phyloP scores from a whole-genome alignment of 2,113 vertebrate species.

The Mesocricetus auratus region DNA sequence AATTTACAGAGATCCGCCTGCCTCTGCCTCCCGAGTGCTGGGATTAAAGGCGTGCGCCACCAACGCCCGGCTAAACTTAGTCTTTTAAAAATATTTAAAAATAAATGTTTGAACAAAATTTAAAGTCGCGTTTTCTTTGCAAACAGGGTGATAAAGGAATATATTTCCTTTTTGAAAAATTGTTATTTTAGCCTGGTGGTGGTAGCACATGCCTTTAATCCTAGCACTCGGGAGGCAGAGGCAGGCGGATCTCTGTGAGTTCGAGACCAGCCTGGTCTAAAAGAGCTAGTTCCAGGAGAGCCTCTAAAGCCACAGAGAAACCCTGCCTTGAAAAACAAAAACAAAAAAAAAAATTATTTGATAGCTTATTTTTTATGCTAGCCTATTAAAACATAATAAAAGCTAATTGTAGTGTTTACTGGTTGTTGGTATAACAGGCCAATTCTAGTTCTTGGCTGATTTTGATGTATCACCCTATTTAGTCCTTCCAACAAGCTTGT shows the following conservation, averaged over 20 bases:
- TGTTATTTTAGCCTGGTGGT: too few relatives aligned
- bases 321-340: too few relatives aligned
- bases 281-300: too few relatives aligned
- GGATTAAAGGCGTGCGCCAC: too few relatives aligned
- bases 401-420: constrained; percentile 31
- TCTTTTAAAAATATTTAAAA: constrained; percentile 45
- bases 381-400: constrained; percentile 2
- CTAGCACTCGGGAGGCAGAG: too few relatives aligned
- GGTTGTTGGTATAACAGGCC: background rate
- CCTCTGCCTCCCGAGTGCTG: too few relatives aligned
- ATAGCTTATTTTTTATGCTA: constrained; percentile 40
- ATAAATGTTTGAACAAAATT: constrained; percentile 23
- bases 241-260: too few relatives aligned
- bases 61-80: too few relatives aligned
- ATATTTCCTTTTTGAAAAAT: background rate
- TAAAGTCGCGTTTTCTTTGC: constrained; percentile 20
- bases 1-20: too few relatives aligned
- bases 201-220: too few relatives aligned
- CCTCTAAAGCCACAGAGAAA: too few relatives aligned
- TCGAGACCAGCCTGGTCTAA: too few relatives aligned
- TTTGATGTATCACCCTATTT: constrained; percentile 23
- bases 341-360: constrained; percentile 9
- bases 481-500: background rate
- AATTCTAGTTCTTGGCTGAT: background rate
- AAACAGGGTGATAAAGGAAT: constrained; percentile 8